Conservation (phyloP, 2,113 vertebrate genomes). For the human (Homo sapiens) region GRCh38 chr16:17236501-17237000, state of each 20-base stretch:
- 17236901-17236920: neutral
- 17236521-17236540: neutral
- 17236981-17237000: neutral
- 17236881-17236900: neutral
- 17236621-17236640: neutral
- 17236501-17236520: neutral
- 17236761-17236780: neutral
- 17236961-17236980: neutral
- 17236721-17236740: neutral
- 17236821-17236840: neutral
- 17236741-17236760: too few relatives aligned
- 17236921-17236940: neutral
- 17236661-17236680: neutral
- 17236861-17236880: neutral
- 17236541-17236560: neutral
- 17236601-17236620: neutral
- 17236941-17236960: neutral
- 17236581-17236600: neutral
- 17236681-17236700: neutral
- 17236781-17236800: rapidly evolving
- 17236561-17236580: neutral
- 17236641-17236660: neutral
- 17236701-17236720: neutral
- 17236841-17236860: neutral
- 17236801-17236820: neutral